Conservation (phyloP, 2,113 vertebrate genomes). For the Sapajus apella region DNA sequence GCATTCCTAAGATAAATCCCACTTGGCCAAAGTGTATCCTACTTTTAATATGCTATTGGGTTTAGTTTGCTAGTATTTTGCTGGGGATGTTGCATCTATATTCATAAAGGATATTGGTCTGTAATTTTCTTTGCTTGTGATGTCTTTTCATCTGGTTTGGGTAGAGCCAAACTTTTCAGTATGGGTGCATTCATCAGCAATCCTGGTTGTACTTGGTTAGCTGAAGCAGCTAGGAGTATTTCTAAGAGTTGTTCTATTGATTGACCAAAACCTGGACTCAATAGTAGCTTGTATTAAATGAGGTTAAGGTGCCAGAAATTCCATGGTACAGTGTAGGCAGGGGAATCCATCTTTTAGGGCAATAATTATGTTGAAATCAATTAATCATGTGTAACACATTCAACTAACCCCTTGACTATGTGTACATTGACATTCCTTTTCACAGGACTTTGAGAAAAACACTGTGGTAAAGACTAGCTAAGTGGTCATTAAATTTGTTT, state of each 20-base stretch:
- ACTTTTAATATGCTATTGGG: constrained; percentile 5
- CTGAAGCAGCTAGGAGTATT: constrained; percentile 21
- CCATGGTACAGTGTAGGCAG: not conserved
- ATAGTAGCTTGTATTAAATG: not conserved
- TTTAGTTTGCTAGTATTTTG: constrained; percentile 30
- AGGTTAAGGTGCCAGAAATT: constrained; percentile 16
- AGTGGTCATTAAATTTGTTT: not conserved
- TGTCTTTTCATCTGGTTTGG: constrained; percentile 42
- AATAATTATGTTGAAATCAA: not conserved
- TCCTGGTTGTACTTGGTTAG: not conserved
- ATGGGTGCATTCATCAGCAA: not conserved
- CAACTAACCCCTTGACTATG: not conserved
- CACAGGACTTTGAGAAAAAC: not conserved
- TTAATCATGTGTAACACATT: constrained; percentile 3
- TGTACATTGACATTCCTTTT: not conserved
- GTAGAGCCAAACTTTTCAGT: constrained; percentile 17
- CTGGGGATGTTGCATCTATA: not conserved
- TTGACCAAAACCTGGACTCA: constrained; percentile 9
- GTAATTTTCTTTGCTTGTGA: constrained; percentile 1
- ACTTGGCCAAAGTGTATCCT: not conserved
- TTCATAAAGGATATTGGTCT: not conserved
- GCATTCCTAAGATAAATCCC: not conserved
- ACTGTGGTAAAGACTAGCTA: constrained; percentile 4
- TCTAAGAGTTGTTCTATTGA: constrained; percentile 2
- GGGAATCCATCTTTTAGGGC: not conserved